Conservation (phyloP, 2,113 vertebrate genomes). For the Macrotis lagotis region DNA sequence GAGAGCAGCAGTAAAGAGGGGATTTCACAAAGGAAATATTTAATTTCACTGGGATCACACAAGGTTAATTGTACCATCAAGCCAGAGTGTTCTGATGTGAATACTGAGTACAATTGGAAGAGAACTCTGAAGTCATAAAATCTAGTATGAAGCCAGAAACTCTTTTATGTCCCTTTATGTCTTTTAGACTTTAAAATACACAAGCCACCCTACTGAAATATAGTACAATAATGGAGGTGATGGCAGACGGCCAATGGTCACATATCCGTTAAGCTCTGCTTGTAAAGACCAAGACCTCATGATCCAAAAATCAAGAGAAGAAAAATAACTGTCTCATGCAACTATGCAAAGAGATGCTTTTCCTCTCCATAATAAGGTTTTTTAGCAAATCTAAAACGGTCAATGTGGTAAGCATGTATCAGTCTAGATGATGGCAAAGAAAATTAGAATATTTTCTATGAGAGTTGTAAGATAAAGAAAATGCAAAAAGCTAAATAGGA, state of each 20-base stretch:
- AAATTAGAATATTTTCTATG: constrained; percentile 27
- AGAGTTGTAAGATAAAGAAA: constrained; percentile 39
- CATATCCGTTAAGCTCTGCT: neutral
- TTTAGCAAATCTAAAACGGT: constrained; percentile 48
- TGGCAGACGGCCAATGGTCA: constrained; percentile 5
- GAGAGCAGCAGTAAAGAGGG: constrained; percentile 25
- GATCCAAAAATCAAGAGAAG: constrained; percentile 21
- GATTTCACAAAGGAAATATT: constrained; percentile 46
- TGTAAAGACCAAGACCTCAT: constrained; percentile 13
- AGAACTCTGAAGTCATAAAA: too few species aligned
- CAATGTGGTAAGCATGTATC: neutral
- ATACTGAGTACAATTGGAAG: too few species aligned
- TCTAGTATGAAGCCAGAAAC: too few species aligned
- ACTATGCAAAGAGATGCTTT: constrained; percentile 36
- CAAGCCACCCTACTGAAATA: neutral
- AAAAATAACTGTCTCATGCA: constrained; percentile 54
- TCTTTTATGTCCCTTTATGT: too few species aligned
- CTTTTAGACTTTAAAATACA: too few species aligned
- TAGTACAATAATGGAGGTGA: neutral
- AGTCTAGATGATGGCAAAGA: constrained; percentile 34
- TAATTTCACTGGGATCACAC: constrained; percentile 38
- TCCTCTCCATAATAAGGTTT: neutral
- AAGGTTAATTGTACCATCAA: constrained; percentile 40
- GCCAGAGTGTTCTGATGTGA: constrained; percentile 29
- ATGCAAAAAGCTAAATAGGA: constrained; percentile 14